Base-by-base conservation (phyloP, 2,888 invertebrate species). In the Norana najaformis region DNA sequence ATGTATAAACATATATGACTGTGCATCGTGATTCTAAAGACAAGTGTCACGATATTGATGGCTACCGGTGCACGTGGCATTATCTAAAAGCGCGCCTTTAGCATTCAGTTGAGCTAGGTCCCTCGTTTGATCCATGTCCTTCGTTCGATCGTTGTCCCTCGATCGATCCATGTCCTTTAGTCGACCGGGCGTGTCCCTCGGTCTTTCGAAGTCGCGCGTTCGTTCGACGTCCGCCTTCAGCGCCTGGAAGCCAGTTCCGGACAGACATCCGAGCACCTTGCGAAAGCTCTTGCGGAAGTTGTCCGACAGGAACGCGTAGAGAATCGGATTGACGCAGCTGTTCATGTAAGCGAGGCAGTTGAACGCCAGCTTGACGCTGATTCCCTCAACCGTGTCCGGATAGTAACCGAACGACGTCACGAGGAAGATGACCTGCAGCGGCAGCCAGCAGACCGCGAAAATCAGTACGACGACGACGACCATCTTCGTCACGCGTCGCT, bases 381-480 rank as follows among this genome's bases (percentile, higher is more conserved):
- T 97, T 96, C 89, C 96, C 96, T 92, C n/a, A 16, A 91, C 91
- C 94, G 96, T 96, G 38, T 95, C 94, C 0, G 96, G 96, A 95
- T 97, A 97, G 69, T 39, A 30, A 89, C 96, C 95, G 92, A 96
- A 96, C 92, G 97, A 95, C 34, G 97, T 97, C 95, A 97, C 96
- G 90, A 95, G 94, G 92, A 95, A 95, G 90, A 95, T 94, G 18
- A 98, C 96, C 96, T 98, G 98, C 94, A 98, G 97, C 41, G 98
- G 98, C 93, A 97, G 96, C 98, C 98, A 98, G 95, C 98, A 98
- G 88, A 98, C 96, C 35, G 98, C 98, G 95, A 98, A 98, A 89
- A 97, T 97, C 89, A 97, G 96, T 1, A 98, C 97, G 89, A 98
- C 97, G 90, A 98, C 97, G 91, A 98, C 96, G 36, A 98, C 98